Base-by-base conservation (phyloP, 2,888 invertebrate genomes). In the Nowickia ferox region DNA sequence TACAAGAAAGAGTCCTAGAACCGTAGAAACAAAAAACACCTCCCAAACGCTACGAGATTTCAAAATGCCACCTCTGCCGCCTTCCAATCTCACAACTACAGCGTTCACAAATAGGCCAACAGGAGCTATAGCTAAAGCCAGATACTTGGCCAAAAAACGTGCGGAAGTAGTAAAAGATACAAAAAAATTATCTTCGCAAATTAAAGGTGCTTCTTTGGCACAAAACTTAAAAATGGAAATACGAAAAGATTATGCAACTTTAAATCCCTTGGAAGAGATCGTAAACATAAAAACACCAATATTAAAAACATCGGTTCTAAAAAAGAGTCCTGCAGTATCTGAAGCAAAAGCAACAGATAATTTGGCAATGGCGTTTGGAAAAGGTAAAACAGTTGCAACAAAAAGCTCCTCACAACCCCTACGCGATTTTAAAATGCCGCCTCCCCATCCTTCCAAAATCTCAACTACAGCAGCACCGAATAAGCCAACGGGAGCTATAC, bases 221-320 rank as follows among this genome's bases (percentile, higher is more conserved):
- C 82, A 86, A 2, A 83, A 48, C 1, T 84, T 89, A 38, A 89
- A 89, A 22, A 87, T 87, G 0, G 81, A 87, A 6, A 88, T 87
- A 51, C 65, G 30, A 30, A 30, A 30, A 30, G 30, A 30, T 30
- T 30, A 30, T 30, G 30, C 30, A 30, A 6, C 30, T 30, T 5
- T 30, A 30, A 30, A 30, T 30, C 30, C 0, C 6, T 30, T 30
- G 6, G 30, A 30, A 30, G 30, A 30, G 30, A 30, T 30, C 30
- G 30, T 30, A 6, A 30, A 30, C 30, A 30, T 30, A 30, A 30
- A 30, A 30, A 6, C 5, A 30, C 5, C 30, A 30, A 30, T 6
- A 30, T 30, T 30, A 1, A 30, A 30, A 30, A 30, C 5, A 5
- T 6, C 6, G 30, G 30, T 30, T 30, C 0, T 5, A 30, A 30